Conservation (phyloP, 1,140 invertebrate species). For the Myzus persicae region DNA sequence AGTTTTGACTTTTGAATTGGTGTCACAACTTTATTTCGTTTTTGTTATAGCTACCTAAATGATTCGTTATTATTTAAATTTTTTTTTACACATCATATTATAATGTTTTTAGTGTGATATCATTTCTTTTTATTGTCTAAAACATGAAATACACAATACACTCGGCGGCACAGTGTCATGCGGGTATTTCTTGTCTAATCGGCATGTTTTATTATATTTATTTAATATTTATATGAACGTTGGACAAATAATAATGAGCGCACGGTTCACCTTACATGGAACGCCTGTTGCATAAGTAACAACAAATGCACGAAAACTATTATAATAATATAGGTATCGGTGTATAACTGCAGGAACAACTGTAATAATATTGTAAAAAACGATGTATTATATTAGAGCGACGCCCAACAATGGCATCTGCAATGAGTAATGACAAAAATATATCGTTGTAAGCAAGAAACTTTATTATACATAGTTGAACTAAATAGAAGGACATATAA, state of each 20-base stretch:
- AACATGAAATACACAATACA: background rate
- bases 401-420: background rate
- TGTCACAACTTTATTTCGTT: background rate
- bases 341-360: background rate
- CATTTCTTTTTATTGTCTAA: background rate
- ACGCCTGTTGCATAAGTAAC: background rate
- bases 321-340: constrained; percentile 7
- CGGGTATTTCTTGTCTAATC: background rate
- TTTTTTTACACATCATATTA: too few species aligned
- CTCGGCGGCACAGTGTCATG: background rate
- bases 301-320: background rate
- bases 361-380: background rate
- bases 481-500: background rate
- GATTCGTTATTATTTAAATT: background rate
- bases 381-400: background rate
- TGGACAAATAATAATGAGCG: background rate
- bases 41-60: background rate
- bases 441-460: background rate
- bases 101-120: background rate
- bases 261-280: background rate
- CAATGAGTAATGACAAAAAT: background rate
- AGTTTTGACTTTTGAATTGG: background rate
- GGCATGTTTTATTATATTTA: background rate
- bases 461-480: background rate
- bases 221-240: constrained; percentile 6